Evolutionary conservation across 2,797 vertebrate genomes (phyloP), one percentile per base, ranked within the genome.

Genomic region (Notolabrus celidotus): DNA sequence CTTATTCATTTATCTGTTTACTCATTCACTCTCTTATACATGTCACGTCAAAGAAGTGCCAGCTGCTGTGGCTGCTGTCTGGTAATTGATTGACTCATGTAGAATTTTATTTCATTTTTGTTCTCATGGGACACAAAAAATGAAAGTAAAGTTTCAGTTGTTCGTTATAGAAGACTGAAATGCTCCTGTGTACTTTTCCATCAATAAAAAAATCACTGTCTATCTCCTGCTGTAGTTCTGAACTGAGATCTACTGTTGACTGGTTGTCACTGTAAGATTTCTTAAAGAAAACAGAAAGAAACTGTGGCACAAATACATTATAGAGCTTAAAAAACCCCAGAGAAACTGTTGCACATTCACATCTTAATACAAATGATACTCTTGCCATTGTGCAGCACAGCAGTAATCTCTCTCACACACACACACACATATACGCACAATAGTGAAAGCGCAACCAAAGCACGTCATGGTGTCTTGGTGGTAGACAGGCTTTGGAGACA

Each of bases 1-100:
- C 82, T 92, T 89, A 90, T 85, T 92, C 83, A 83, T 92, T 92
- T 88, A 91, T 90, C 88, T 87, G 85, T 92, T 90, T 91, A 92
- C 86, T 87, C 89, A 81, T 92, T 90, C 84, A 89, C 82, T 88
- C 50, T 19, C 79, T 89, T 88, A 83, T 84, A 86, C 74, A 74
- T 86, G 87, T 87, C 65, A 79, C 56, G 53, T 84, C 52, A 85
- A 86, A 80, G 69, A 77, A 63, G 22, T 58, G 71, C 47, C 82
- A 84, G 87, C 83, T 63, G 73, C 39, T 52, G 43, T 53, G 67
- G 73, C 67, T 83, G 77, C 74, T 55, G 56, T 86, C 80, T 77
- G 47, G 25, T 71, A 71, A 89, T 80, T 71, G 84, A 89, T 78
- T 77, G 46, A 77, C 59, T 72, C 23, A 27, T 54, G 62, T 58